Evolutionary conservation across 1,140 invertebrate genomes (phyloP).

Genomic region (Aphis gossypii): DNA sequence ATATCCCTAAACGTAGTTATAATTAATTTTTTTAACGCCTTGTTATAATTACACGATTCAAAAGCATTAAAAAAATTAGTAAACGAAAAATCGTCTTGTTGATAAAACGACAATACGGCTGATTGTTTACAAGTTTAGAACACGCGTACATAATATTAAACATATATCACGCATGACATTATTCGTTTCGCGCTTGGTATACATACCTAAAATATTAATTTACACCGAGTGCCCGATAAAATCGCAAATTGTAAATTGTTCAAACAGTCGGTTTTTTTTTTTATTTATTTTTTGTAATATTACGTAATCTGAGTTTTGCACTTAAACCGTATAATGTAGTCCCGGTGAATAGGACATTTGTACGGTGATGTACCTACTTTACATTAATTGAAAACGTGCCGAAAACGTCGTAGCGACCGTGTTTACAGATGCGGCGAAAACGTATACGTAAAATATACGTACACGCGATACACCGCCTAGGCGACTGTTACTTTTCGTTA

Average conservation of each 20-base stretch:
- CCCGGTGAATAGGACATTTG: neutral
- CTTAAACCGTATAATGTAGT: neutral
- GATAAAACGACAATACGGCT: neutral
- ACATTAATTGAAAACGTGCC: slow-evolving; percentile 30
- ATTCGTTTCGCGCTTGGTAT: too few species aligned
- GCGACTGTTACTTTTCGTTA: neutral
- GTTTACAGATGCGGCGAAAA: neutral
- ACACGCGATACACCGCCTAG: neutral
- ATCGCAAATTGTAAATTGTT: neutral
- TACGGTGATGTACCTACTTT: neutral
- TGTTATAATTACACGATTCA: neutral
- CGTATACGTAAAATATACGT: neutral
- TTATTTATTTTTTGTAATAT: neutral
- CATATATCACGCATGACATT: neutral
- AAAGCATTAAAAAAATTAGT: neutral
- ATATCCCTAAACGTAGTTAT: neutral
- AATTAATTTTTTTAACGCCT: neutral
- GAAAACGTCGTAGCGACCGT: neutral
- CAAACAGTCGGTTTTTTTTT: neutral
- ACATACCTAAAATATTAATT: neutral
- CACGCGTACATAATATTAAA: neutral
- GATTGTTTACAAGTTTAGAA: neutral
- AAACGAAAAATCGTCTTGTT: neutral
- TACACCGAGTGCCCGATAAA: neutral
- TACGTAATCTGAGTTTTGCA: neutral